These are phyloP conservation scores for Etheostoma perlongum DNA, from an alignment of 2,797 vertebrate genomes.

Conservation along the genomic window DNA sequence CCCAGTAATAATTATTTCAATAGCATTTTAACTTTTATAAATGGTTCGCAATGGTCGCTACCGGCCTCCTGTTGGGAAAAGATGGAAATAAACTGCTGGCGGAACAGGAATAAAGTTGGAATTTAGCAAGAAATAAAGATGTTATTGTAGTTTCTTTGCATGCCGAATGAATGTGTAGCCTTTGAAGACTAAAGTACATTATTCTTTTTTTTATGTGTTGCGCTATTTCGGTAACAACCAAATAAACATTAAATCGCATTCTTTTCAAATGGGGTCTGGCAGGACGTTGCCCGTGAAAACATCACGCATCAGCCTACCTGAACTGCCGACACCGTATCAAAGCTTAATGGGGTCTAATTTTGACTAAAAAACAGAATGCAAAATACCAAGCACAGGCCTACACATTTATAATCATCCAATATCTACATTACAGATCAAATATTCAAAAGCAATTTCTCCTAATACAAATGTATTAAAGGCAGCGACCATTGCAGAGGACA, in stretches of 20 bases:
- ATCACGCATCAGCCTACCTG: conserved; percentile 70
- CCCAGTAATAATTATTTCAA: background rate
- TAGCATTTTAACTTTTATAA: conserved; percentile 41
- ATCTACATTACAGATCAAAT: accelerated
- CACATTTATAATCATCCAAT: background rate
- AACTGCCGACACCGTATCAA: conserved; percentile 28
- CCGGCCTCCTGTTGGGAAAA: conserved; percentile 27
- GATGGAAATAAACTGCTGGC: conserved; percentile 33
- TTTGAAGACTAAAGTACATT: accelerated
- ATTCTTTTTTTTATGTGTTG: accelerated
- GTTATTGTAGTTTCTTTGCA: accelerated
- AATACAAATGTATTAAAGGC: background rate
- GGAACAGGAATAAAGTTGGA: conserved; percentile 40
- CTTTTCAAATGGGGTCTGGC: conserved; percentile 52
- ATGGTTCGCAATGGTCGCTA: conserved; percentile 1
- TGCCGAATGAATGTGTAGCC: conserved; percentile 8
- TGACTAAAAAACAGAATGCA: background rate
- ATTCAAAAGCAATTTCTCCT: background rate
- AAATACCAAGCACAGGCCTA: background rate
- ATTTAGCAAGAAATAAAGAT: background rate
- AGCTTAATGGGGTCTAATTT: background rate
- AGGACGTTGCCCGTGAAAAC: conserved; percentile 55
- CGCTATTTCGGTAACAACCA: background rate
- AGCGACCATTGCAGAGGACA: background rate
- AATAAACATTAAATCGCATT: background rate